Evolutionary conservation across 2,888 invertebrate species (phyloP).

Genomic region (Pristionchus maxplancki): DNA sequence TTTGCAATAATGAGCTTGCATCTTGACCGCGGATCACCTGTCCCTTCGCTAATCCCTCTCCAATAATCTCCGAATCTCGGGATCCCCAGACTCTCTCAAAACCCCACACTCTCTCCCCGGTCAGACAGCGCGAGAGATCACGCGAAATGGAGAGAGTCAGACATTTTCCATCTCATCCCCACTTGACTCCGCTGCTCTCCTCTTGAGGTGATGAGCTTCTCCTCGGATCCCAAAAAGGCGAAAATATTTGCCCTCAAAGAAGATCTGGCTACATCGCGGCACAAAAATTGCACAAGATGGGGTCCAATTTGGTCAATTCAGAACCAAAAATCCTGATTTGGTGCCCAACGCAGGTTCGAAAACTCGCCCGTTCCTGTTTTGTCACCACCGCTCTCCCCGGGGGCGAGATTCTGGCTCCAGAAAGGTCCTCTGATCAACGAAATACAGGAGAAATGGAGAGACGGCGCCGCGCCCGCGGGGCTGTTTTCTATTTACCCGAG

Average conservation of each 20-base stretch:
- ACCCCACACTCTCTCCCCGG: not conserved
- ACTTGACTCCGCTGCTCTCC: not conserved
- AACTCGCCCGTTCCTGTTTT: not conserved
- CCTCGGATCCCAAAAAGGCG: not conserved
- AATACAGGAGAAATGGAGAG: not conserved
- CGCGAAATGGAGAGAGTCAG: not conserved
- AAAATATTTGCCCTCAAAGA: not conserved
- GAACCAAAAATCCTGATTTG: not conserved
- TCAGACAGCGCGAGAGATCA: not conserved
- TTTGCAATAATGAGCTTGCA: not conserved
- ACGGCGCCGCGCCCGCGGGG: not conserved
- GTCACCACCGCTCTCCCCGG: not conserved
- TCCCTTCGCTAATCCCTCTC: not conserved
- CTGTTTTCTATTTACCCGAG: conserved; percentile 51
- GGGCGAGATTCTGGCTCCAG: not conserved
- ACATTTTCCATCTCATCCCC: not conserved
- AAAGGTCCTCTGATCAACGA: not conserved
- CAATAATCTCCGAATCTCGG: not conserved
- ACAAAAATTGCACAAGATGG: not conserved
- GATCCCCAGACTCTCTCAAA: not conserved
- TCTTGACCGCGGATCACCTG: conserved; percentile 6
- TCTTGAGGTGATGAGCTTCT: not conserved
- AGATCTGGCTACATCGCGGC: not conserved
- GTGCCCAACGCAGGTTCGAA: too few species aligned
- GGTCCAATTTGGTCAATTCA: not conserved